These are phyloP conservation scores for Pristionchus exspectatus DNA, from an alignment of 2,888 invertebrate species.

Conservation along the genomic window DNA sequence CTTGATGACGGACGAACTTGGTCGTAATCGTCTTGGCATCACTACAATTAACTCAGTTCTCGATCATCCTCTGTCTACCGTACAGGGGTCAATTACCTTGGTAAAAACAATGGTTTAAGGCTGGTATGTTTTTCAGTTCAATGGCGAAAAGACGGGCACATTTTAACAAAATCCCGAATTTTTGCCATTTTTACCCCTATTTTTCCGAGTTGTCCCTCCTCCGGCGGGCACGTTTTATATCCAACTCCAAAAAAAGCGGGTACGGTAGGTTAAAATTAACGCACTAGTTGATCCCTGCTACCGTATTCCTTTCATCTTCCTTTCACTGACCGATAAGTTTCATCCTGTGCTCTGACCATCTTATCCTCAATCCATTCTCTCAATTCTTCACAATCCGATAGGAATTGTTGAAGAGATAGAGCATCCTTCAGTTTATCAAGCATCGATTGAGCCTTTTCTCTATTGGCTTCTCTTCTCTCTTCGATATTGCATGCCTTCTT, in stretches of 20 bases:
- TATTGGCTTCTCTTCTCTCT: conserved; percentile 87
- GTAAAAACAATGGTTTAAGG: too few relatives aligned
- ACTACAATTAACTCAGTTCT: conserved; percentile 57
- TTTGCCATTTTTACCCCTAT: too few relatives aligned
- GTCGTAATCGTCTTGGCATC: conserved; percentile 99
- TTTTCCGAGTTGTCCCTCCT: too few relatives aligned
- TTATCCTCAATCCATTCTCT: conserved; percentile 99
- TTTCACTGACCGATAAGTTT: conserved; percentile 87
- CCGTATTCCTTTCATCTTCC: not conserved
- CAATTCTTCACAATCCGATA: conserved; percentile 92
- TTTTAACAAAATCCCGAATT: too few relatives aligned
- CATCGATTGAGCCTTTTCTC: conserved; percentile 87
- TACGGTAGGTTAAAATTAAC: too few relatives aligned
- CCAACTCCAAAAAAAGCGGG: too few relatives aligned
- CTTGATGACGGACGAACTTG: conserved; percentile 99
- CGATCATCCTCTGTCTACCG: conserved; percentile 2
- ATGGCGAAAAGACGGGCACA: too few relatives aligned
- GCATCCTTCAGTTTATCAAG: conserved; percentile 95
- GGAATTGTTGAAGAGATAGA: conserved; percentile 95
- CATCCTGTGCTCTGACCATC: conserved; percentile 97
- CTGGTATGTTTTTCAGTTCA: too few relatives aligned
- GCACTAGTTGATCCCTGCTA: too few relatives aligned
- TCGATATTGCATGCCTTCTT: conserved; percentile 96
- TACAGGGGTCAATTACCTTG: too few relatives aligned
- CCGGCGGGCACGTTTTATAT: too few relatives aligned